Evolutionary conservation across 1,140 invertebrate genomes (phyloP), one percentile per base, ranked within the genome.

Genomic region (Lethrus apterus): DNA sequence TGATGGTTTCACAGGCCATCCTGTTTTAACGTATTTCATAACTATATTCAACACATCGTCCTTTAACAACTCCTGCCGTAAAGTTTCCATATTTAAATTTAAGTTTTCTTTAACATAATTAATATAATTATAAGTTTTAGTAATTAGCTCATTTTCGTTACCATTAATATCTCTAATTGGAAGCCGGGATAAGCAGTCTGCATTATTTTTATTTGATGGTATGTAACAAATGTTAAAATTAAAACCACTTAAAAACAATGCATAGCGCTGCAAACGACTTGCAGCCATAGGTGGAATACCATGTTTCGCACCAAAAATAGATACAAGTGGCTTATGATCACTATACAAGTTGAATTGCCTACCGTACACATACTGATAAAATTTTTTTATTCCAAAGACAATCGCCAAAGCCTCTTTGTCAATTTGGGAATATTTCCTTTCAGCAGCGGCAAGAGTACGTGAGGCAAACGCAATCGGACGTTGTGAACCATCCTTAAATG

Each of bases 341-440:
- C 70, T 74, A 24, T 59, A 48, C 11, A 76, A 47, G 4, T 57
- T 56, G 55, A 77, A 77, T 11, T 61, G 24, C 8, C 64, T 46
- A 15, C 75, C 74, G 50, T 62, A 67, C 1, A 80, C 23, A 51
- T 70, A 78, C 24, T 70, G 50, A 24, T 72, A 63, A 51, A 77
- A 77, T 54, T 70, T 70, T 44, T 66, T 64, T 2, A 78, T 61
- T 2, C 63, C 64, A 50, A 57, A 68, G 11, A 72, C 44, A 11
- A 74, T 62, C 3, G 60, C 58, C 1, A 70, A 52, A 2, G 55
- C 68, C 58, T 76, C 71, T 44, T 67, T 66, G 33, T 77, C 71
- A 4, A 41, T 41, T 8, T 18, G 66, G 4, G 65, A 50, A 40
- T 76, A 73, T 41, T 67, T 73, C 48, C 58, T 51, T 51, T 77